Percentiles rank a stretch among this genome's conserved stretches.
phyloP scores from a whole-genome alignment of 1,140 invertebrate genomes.

The Spodoptera frugiperda region DNA sequence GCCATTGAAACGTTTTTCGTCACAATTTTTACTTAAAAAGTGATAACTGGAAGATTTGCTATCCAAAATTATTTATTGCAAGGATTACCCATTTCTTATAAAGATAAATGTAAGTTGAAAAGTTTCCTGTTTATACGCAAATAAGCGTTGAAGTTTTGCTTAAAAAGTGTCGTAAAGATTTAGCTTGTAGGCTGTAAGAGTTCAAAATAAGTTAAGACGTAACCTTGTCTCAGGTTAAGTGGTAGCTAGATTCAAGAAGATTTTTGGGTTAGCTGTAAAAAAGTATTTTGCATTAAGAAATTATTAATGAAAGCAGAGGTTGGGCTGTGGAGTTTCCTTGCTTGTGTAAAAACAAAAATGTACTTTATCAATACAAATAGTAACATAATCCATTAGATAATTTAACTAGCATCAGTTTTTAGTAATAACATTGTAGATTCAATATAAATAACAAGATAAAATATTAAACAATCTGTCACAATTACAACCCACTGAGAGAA shows the following conservation, averaged over 20 bases:
- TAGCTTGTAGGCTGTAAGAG: conserved; percentile 16
- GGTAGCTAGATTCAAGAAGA: not conserved
- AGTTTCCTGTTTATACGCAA: conserved; percentile 39
- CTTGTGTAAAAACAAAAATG: too few relatives aligned
- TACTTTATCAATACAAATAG: too few relatives aligned
- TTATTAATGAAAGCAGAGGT: not conserved
- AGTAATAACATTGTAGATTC: too few relatives aligned
- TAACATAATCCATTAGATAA: too few relatives aligned
- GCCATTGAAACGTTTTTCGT: too few relatives aligned
- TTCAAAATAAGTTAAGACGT: conserved; percentile 11
- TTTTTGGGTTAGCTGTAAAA: not conserved
- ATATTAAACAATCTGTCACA: conserved; percentile 27
- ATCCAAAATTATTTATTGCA: conserved; percentile 21
- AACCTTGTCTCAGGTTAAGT: conserved; percentile 5
- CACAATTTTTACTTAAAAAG: not conserved
- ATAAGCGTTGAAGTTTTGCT: conserved; percentile 34
- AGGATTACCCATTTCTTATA: conserved; percentile 25
- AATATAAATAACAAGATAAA: conserved; percentile 16
- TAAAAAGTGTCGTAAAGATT: conserved; percentile 43
- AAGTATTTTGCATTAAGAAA: not conserved
- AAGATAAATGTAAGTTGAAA: conserved; percentile 42
- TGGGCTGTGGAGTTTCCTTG: not conserved
- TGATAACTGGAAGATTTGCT: not conserved
- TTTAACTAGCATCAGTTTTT: too few relatives aligned
- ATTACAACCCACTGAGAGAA: not conserved